phyloP scores from a whole-genome alignment of 2,888 invertebrate species.

The Chrysolina haemoptera region DNA sequence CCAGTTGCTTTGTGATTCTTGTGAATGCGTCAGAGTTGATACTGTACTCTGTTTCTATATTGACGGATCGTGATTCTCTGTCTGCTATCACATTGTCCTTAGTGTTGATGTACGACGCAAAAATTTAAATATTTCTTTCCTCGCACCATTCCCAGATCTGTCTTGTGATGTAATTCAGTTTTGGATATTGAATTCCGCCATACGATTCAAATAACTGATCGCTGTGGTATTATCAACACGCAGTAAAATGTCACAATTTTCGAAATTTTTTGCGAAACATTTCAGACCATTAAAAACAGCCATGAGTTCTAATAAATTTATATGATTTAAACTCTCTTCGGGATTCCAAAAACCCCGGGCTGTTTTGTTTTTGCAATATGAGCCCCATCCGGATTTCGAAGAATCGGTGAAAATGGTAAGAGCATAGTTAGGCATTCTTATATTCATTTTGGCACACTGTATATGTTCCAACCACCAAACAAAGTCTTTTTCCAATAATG shows the following conservation, averaged over 20 bases:
- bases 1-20: too few species aligned
- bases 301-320: constrained; percentile 31
- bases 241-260: not conserved
- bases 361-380: not conserved
- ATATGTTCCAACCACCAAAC: constrained; percentile 33
- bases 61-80: too few species aligned
- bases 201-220: too few species aligned
- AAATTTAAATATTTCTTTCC: not conserved
- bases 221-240: too few species aligned
- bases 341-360: constrained; percentile 3
- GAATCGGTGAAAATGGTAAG: constrained; percentile 20
- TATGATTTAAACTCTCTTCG: not conserved
- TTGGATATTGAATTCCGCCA: too few species aligned
- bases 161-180: too few species aligned
- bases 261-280: constrained; percentile 25
- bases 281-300: constrained; percentile 31
- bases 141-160: too few species aligned
- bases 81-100: too few species aligned
- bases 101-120: constrained; percentile 34
- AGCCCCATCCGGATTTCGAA: constrained; percentile 1
- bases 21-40: too few species aligned
- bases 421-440: not conserved
- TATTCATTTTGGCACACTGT: not conserved
- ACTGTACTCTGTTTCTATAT: too few species aligned
- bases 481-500: constrained; percentile 12